These are phyloP conservation scores for Acromyrmex charruanus DNA, from an alignment of 1,140 invertebrate genomes.

Conservation along the genomic window DNA sequence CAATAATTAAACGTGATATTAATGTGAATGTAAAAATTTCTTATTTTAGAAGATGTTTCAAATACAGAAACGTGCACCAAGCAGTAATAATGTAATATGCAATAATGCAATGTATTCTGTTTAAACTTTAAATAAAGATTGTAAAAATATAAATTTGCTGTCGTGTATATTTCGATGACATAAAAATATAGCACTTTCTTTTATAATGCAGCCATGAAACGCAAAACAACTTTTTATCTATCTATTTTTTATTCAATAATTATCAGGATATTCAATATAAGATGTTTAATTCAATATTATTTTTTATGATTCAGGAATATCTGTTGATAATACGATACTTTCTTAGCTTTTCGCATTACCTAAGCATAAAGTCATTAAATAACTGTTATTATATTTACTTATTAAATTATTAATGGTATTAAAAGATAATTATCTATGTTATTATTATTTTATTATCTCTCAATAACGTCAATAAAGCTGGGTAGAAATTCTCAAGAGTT, in stretches of 20 bases:
- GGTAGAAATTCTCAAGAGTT: too few species aligned
- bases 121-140: conserved; percentile 21
- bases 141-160: conserved; percentile 6
- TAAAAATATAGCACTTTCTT: not conserved
- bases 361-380: not conserved
- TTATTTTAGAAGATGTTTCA: not conserved
- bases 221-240: conserved; percentile 9
- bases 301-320: not conserved
- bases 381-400: too few species aligned
- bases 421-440: too few species aligned
- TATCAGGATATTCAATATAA: not conserved
- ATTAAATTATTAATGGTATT: too few species aligned
- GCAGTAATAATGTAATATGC: not conserved
- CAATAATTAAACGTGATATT: not conserved
- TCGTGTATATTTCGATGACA: not conserved
- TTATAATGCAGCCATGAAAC: not conserved
- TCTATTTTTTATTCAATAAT: not conserved
- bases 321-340: not conserved
- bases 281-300: not conserved
- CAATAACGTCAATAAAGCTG: too few species aligned
- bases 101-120: not conserved
- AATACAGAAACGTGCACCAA: not conserved
- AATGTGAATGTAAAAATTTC: not conserved
- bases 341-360: not conserved
- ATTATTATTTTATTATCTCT: too few species aligned